phyloP scores from a whole-genome alignment of 2,113 vertebrate species.

The Pluvianellus socialis region DNA sequence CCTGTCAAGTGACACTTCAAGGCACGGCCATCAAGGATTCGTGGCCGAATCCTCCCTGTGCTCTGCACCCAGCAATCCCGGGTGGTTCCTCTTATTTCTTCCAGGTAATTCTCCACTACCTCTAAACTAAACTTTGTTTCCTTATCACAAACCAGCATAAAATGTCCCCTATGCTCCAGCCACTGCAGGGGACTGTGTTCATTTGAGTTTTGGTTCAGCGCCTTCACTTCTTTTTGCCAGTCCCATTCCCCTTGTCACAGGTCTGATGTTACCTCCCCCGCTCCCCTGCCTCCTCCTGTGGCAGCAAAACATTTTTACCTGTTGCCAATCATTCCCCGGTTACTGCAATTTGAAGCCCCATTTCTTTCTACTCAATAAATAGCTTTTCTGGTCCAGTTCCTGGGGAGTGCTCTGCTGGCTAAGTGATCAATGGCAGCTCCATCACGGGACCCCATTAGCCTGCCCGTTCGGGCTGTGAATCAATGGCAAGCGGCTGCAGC shows the following conservation, averaged over 20 bases:
- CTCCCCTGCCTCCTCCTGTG: background rate
- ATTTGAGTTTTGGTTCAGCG: background rate
- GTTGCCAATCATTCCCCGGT: background rate
- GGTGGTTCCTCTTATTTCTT: background rate
- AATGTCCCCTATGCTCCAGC: background rate
- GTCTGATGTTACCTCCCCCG: background rate
- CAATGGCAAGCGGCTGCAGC: background rate
- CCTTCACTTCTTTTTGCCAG: background rate
- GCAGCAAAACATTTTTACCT: background rate
- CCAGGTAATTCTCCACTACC: background rate
- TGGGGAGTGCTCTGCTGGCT: background rate
- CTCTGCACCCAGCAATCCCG: background rate
- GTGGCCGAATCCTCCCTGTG: fast-evolving
- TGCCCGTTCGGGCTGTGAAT: background rate
- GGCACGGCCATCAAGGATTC: background rate
- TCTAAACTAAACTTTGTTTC: background rate
- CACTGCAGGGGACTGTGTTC: background rate
- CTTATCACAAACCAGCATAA: background rate
- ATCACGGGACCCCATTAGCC: background rate
- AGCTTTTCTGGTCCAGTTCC: background rate
- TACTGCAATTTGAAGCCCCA: background rate
- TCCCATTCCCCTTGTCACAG: background rate
- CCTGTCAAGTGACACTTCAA: background rate
- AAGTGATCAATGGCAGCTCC: background rate
- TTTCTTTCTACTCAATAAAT: background rate